These are phyloP conservation scores for Atractosteus spatula DNA, from an alignment of 2,113 vertebrate species.

Conservation along the genomic window DNA sequence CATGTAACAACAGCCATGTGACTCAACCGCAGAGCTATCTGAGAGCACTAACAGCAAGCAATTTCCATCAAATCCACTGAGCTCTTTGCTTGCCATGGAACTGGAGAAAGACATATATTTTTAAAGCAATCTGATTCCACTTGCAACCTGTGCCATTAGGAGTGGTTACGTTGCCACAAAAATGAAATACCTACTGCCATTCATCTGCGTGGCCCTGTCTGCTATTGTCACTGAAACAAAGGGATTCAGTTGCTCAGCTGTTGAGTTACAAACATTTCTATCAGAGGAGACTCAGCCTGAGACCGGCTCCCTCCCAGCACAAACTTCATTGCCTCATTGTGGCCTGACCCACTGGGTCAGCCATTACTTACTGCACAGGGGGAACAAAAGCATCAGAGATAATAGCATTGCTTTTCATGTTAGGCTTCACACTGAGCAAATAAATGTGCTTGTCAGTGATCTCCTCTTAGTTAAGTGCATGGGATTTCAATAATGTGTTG, in stretches of 20 bases:
- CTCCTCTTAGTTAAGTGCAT: background rate
- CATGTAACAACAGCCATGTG: background rate
- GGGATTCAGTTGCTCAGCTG: conserved; percentile 20
- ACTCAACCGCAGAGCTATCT: background rate
- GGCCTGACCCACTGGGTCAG: background rate
- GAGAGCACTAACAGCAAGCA: background rate
- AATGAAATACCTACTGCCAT: background rate
- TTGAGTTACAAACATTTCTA: conserved; percentile 36
- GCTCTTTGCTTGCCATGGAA: background rate
- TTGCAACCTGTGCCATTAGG: background rate
- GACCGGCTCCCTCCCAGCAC: too few relatives aligned
- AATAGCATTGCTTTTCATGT: background rate
- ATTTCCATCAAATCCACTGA: background rate
- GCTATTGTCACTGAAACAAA: conserved; percentile 43
- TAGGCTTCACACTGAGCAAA: background rate
- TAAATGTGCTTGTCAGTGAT: background rate
- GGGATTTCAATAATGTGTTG: background rate
- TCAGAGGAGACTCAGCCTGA: conserved; percentile 1
- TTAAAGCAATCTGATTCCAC: background rate
- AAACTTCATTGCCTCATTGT: background rate
- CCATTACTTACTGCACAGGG: background rate
- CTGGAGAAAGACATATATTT: background rate
- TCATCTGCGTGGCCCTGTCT: background rate
- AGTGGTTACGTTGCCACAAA: background rate
- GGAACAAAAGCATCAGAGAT: too few relatives aligned